Evolutionary conservation across 2,888 invertebrate genomes (phyloP), one percentile per base, ranked within the genome.

Genomic region (Pristionchus entomophagus): DNA sequence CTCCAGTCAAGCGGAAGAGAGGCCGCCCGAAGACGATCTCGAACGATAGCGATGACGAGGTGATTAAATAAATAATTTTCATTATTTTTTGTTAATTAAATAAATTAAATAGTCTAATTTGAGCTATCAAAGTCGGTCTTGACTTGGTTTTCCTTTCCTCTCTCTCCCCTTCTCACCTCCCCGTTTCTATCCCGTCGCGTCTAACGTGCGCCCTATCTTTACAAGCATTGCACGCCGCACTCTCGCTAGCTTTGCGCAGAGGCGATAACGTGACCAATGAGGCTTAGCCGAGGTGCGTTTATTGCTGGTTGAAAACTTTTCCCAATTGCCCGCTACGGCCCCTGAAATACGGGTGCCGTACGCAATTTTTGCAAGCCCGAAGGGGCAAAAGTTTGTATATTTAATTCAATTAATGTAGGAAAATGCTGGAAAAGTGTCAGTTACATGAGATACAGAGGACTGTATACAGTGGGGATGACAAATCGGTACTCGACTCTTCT

Each of bases 261-360:
- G 91, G 92, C 91, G 91, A 91, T 92, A 92, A 91, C 92, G 92
- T 92, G 91, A 92, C 91, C 92, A 90, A 91, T 92, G 92, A 92
- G 91, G 92, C 91, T 89, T 88, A 91, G 91, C 92, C 91, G 92
- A 92, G 92, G 90, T 92, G 92, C 92, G 92, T 92, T 92, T 92
- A 92, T 92, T 92, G 92, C 92, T 92, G 92, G 92, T 92, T 92
- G 92, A 92, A 92, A 92, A 92, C 92, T 92, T 92, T 90, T 91
- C 90, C 91, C 91, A 91, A 91, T 91, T 91, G 89, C 91, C 91
- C 91, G 91, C 91, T 88, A 86, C 88, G 87, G 86, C 87, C 90
- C 89, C 91, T 91, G 91, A 91, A 91, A 91, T 86, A 91, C 73
- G 91, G 89, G 91, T 89, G 87, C 84, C 83, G 88, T 88, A 88